Percentiles rank a stretch among this genome's conserved stretches.
Conservation (phyloP, 2,888 invertebrate genomes). For the Listrodromus nycthemerus region DNA sequence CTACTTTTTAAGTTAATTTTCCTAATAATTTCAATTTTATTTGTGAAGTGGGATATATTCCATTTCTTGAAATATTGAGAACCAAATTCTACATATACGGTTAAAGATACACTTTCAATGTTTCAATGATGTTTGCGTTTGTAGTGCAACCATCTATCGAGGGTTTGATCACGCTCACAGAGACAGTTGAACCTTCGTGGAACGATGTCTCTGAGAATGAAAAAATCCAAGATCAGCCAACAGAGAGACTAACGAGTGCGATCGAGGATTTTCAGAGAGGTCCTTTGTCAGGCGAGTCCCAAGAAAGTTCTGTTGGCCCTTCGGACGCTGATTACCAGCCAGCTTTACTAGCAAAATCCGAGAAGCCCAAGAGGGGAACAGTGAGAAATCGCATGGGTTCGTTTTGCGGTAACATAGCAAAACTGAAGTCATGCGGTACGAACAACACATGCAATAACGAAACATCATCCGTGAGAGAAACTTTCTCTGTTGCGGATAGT, state of each 20-base stretch:
- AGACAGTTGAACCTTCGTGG: constrained; percentile 64
- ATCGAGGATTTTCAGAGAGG: not conserved
- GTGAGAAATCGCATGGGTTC: constrained; percentile 68
- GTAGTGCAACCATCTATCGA: constrained; percentile 75
- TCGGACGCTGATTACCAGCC: not conserved
- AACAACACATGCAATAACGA: constrained; percentile 7
- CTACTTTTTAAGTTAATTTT: no score
- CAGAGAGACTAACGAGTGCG: not conserved
- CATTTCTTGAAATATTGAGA: not conserved
- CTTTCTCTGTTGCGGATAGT: not conserved
- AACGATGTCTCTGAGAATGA: not conserved
- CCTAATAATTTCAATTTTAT: not conserved
- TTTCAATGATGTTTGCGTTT: constrained; percentile 27
- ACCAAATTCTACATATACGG: not conserved
- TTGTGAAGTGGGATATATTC: no score
- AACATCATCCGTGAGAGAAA: not conserved
- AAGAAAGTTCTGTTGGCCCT: not conserved
- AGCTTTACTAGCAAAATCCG: constrained; percentile 56
- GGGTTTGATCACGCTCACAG: constrained; percentile 73
- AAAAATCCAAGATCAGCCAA: not conserved
- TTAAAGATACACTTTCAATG: not conserved
- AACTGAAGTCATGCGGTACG: constrained; percentile 57
- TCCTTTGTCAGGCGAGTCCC: not conserved
- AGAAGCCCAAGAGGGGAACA: constrained; percentile 62
- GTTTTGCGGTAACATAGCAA: constrained; percentile 69